These are phyloP conservation scores for Pogona vitticeps DNA, from an alignment of 2,113 vertebrate species.

Conservation along the genomic window DNA sequence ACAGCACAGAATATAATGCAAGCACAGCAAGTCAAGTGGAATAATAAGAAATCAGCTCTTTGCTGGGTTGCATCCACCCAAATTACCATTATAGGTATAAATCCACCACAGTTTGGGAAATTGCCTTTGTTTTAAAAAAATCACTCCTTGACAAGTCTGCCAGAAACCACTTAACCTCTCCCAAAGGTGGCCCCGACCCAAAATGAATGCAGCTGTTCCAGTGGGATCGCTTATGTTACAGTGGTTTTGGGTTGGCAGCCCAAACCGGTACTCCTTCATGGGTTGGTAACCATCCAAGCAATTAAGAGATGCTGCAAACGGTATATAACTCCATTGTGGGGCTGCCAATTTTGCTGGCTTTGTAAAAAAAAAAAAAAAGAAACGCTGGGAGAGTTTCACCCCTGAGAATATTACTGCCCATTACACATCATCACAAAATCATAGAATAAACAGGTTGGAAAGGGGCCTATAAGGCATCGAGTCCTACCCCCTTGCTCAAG, in stretches of 20 bases:
- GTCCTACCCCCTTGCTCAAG: too few relatives aligned
- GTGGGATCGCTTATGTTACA: not conserved
- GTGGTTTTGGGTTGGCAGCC: not conserved
- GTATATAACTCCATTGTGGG: not conserved
- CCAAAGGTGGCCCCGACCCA: not conserved
- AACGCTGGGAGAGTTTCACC: rapidly evolving
- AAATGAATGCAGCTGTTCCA: not conserved
- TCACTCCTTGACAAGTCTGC: not conserved
- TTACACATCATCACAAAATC: too few relatives aligned
- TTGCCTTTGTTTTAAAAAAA: not conserved
- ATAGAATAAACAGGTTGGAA: too few relatives aligned
- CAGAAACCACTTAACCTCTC: conserved; percentile 13
- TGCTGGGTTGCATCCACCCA: not conserved
- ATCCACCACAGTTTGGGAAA: not conserved
- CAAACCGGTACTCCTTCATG: not conserved
- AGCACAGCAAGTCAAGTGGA: not conserved
- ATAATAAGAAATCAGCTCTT: too few relatives aligned
- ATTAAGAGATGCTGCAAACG: conserved; percentile 8
- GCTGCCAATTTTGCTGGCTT: not conserved
- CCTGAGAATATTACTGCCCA: too few relatives aligned
- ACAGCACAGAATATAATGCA: not conserved
- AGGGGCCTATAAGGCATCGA: too few relatives aligned
- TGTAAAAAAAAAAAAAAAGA: not conserved
- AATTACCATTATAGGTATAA: not conserved
- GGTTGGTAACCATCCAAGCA: not conserved